Evolutionary conservation across 2,113 vertebrate genomes (phyloP).

Genomic region (Pluvialis apricaria): DNA sequence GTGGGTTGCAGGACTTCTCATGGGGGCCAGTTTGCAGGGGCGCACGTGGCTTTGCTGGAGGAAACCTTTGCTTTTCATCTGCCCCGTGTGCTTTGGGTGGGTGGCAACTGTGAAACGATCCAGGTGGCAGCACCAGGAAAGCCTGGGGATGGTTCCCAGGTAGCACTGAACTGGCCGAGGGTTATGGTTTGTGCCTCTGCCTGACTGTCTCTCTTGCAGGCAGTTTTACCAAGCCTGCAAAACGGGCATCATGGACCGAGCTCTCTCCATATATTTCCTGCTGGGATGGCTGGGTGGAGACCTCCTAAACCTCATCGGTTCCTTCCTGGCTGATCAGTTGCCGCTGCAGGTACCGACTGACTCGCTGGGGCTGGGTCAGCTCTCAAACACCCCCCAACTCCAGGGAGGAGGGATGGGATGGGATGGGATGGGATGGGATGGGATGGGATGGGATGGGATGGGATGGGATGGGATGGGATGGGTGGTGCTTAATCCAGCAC

Average conservation of each 20-base stretch:
- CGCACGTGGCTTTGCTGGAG: not conserved
- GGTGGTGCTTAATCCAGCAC: not conserved
- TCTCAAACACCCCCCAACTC: not conserved
- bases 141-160: not conserved
- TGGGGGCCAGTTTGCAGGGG: not conserved
- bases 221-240: constrained; percentile 89
- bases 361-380: not conserved
- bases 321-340: constrained; percentile 90
- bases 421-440: not conserved
- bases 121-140: not conserved
- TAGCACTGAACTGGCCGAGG: rapidly evolving
- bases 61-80: not conserved
- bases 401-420: not conserved
- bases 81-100: rapidly evolving
- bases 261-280: constrained; percentile 93
- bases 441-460: not conserved
- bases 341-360: constrained; percentile 84
- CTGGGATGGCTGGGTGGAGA: constrained; percentile 92
- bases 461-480: not conserved
- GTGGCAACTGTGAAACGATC: not conserved
- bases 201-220: constrained; percentile 56
- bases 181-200: not conserved
- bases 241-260: constrained; percentile 89
- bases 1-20: rapidly evolving
- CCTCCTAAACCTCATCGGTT: constrained; percentile 91